A percentile compares a stretch with the other conserved stretches of the same genome.
These are phyloP conservation scores for Erebia ligea DNA, from an alignment of 2,888 invertebrate species.

Conservation along the genomic window DNA sequence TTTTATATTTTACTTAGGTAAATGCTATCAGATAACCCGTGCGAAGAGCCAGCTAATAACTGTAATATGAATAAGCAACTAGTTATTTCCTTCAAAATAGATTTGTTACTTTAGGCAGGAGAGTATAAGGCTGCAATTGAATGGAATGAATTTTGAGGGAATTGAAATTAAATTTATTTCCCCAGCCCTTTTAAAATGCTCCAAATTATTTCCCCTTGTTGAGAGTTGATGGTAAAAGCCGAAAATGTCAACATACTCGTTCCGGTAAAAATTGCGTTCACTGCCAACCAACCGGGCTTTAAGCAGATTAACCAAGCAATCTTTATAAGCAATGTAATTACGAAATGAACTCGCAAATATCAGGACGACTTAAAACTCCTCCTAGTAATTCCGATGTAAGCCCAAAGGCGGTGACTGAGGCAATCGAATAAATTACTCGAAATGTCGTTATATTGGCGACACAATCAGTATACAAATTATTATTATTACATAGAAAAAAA, in stretches of 20 bases:
- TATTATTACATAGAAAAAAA: conserved; percentile 51
- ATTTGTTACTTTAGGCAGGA: too few relatives aligned
- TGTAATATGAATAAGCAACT: too few relatives aligned
- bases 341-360: conserved; percentile 62
- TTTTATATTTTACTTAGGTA: too few relatives aligned
- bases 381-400: conserved; percentile 25
- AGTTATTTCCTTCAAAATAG: too few relatives aligned
- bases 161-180: too few relatives aligned
- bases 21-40: too few relatives aligned
- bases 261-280: conserved; percentile 21
- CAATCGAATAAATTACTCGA: conserved; percentile 61
- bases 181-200: not conserved
- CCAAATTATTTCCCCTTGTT: not conserved
- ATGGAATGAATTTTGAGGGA: too few relatives aligned
- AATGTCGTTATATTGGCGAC: conserved; percentile 48
- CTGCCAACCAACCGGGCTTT: conserved; percentile 38
- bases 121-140: too few relatives aligned
- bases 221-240: not conserved
- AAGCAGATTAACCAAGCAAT: conserved; percentile 58
- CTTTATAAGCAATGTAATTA: conserved; percentile 66
- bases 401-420: conserved; percentile 49
- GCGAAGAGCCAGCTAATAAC: too few relatives aligned
- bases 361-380: conserved; percentile 26
- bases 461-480: conserved; percentile 53
- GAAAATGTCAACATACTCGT: conserved; percentile 2